These are phyloP conservation scores for Deroptyus accipitrinus DNA, from an alignment of 2,113 vertebrate species.

Conservation along the genomic window DNA sequence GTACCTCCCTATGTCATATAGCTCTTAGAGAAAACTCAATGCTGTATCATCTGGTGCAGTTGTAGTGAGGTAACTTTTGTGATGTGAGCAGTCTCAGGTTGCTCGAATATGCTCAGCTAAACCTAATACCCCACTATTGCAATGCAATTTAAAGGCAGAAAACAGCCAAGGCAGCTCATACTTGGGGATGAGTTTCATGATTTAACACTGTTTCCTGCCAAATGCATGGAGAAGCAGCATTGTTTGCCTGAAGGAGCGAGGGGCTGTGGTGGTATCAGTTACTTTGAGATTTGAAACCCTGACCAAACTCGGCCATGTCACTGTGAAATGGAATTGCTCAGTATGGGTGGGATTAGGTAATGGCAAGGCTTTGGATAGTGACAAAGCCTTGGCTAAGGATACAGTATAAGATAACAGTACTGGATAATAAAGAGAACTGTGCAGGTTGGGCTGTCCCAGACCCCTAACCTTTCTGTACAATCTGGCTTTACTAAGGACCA, in stretches of 20 bases:
- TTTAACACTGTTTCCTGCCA: neutral
- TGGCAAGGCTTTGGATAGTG: neutral
- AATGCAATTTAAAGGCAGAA: neutral
- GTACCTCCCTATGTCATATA: fast-evolving
- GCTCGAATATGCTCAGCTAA: neutral
- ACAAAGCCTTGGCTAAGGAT: neutral
- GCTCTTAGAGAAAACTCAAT: neutral
- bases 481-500: neutral
- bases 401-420: neutral
- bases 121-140: neutral
- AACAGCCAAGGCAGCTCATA: neutral
- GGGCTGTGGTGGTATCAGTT: neutral
- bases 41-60: fast-evolving
- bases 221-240: neutral
- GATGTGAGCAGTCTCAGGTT: neutral
- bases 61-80: neutral
- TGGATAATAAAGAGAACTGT: neutral
- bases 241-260: neutral
- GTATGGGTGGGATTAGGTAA: neutral
- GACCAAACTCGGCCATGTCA: neutral
- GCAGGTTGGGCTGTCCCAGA: neutral
- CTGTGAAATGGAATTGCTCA: neutral
- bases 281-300: neutral
- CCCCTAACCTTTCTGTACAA: neutral
- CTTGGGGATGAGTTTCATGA: neutral